Evolutionary conservation across 2,113 vertebrate genomes (phyloP), one percentile per base, ranked within the genome.

Genomic region (Scytalopus superciliaris): DNA sequence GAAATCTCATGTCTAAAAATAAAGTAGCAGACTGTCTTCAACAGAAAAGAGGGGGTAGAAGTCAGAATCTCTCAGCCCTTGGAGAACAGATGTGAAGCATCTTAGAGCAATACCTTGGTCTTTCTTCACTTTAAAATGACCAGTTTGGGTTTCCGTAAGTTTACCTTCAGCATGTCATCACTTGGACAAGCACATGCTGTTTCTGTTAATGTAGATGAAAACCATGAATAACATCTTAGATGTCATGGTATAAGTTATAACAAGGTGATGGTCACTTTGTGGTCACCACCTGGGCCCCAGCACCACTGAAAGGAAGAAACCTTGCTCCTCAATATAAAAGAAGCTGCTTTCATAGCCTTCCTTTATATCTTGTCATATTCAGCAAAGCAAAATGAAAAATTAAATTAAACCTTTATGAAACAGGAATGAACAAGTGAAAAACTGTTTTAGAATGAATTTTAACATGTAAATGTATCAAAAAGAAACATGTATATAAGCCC

Each of bases 1-100:
- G 79, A 95, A 86, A 93, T 67, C 52, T 80, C 42, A 14, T 21
- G 16, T 74, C 35, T 90, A 45, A 90, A 96, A 94, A 89, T 83
- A 88, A 91, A 91, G 28, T 23, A 70, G 37, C 44, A 86, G 35
- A 11, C 44, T 52, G 4, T 70, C 39, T 94, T 73, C 37, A 86
- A n/a, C 19, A 83, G 67, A 85, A 83, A 30, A 55, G 67, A 77
- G 22, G 47, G 90, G 49, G 12, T 74, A 42, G 55, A 79, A 90
- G 19, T 83, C 57, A 72, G n/a, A 87, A 47, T 89, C 25, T 91
- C 66, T 82, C 57, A 49, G 22, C 33, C 35, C 18, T 77, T 27
- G 18, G 50, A 39, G 35, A 88, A 63, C 14, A 77, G 53, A 62
- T 59, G 69, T 74, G 66, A 89, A 87, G 33, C 0, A 0, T 39